Percentiles rank a stretch among this genome's conserved stretches.
phyloP scores from a whole-genome alignment of 2,113 vertebrate genomes.

The Actenoides hombroni region DNA sequence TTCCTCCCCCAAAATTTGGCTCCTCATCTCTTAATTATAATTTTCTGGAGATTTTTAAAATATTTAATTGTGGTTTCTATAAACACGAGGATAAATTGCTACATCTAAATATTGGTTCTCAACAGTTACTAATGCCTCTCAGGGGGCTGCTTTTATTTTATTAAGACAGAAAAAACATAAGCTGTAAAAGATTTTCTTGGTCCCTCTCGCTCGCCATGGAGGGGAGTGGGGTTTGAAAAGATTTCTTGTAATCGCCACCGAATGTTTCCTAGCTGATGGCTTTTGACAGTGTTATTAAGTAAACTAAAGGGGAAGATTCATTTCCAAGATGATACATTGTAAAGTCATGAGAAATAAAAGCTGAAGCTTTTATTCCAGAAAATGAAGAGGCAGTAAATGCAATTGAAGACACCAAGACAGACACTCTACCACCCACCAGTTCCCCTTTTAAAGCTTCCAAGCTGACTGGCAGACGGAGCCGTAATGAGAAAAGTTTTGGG shows the following conservation, averaged over 20 bases:
- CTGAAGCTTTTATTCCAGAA: slow-evolving; percentile 20
- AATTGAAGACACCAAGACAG: slow-evolving; percentile 27
- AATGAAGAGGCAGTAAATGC: slow-evolving; percentile 23
- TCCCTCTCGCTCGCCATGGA: neutral
- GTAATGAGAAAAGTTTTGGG: slow-evolving; percentile 1
- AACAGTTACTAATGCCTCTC: slow-evolving; percentile 24
- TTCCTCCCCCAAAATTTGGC: neutral
- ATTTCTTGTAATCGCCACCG: neutral
- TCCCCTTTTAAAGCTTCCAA: slow-evolving; percentile 23
- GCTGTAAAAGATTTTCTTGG: slow-evolving; percentile 11
- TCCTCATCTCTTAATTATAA: neutral
- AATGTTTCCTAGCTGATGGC: slow-evolving; percentile 52
- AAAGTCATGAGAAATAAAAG: slow-evolving; percentile 45
- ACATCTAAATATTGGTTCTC: slow-evolving; percentile 14
- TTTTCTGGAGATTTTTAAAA: slow-evolving; percentile 11
- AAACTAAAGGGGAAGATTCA: slow-evolving; percentile 34
- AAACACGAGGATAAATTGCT: slow-evolving; percentile 29
- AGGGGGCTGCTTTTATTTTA: slow-evolving; percentile 34
- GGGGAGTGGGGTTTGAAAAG: neutral
- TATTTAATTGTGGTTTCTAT: slow-evolving; percentile 23
- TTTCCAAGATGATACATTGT: slow-evolving; percentile 54
- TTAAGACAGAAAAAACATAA: neutral
- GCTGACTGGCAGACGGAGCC: slow-evolving; percentile 17
- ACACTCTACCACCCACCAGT: slow-evolving; percentile 47
- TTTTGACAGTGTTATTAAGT: slow-evolving; percentile 28